phyloP scores from a whole-genome alignment of 2,888 invertebrate genomes.

The Scrobipalpa atriplicella region DNA sequence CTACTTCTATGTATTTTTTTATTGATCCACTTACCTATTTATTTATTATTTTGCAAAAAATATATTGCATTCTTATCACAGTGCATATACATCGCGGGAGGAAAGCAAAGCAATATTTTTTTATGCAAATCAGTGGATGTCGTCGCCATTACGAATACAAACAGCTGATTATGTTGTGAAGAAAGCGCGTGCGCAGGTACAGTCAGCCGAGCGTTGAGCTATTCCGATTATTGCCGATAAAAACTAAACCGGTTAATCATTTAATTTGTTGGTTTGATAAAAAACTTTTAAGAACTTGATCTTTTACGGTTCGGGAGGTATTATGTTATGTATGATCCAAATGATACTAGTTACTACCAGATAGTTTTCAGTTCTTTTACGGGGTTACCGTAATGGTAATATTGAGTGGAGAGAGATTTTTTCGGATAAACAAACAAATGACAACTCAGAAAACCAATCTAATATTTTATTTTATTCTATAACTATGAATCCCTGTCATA shows the following conservation, averaged over 20 bases:
- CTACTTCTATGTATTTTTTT: too few species aligned
- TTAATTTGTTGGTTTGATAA: neutral
- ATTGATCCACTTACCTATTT: too few species aligned
- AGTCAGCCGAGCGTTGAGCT: conserved; percentile 12
- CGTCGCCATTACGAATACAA: conserved; percentile 12
- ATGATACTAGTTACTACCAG: too few species aligned
- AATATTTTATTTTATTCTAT: neutral
- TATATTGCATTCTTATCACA: neutral
- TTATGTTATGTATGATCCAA: neutral
- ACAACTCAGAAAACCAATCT: too few species aligned
- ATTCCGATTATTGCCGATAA: neutral
- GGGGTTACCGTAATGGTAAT: too few species aligned
- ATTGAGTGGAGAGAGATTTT: too few species aligned
- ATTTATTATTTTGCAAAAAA: neutral
- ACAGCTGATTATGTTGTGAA: conserved; percentile 16
- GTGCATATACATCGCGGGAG: too few species aligned
- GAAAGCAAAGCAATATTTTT: neutral
- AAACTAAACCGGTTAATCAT: neutral
- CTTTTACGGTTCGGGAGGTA: neutral
- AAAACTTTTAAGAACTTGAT: neutral
- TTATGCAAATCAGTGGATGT: neutral
- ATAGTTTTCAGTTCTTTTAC: too few species aligned
- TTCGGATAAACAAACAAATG: too few species aligned
- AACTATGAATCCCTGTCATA: neutral
- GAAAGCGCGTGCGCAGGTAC: conserved; percentile 1